Evolutionary conservation across 2,113 vertebrate genomes (phyloP).

Genomic region (Empidonax alnorum): DNA sequence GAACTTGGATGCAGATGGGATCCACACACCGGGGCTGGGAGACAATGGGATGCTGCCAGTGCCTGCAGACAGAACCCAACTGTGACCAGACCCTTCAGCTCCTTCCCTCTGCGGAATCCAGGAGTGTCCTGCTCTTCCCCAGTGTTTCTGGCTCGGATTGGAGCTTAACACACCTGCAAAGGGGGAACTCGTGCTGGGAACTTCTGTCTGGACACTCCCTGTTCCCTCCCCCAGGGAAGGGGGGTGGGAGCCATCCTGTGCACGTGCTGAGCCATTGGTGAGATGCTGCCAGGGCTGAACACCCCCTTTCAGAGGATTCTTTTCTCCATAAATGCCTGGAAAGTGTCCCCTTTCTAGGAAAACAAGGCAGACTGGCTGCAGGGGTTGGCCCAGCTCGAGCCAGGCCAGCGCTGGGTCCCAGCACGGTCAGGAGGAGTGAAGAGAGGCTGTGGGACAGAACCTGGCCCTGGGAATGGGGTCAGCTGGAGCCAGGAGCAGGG

Average conservation of each 20-base stretch:
- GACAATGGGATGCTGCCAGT: not conserved
- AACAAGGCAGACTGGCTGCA: not conserved
- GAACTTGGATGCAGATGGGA: accelerated
- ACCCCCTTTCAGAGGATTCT: not conserved
- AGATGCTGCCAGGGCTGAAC: accelerated
- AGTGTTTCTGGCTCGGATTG: accelerated
- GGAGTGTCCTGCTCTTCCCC: not conserved
- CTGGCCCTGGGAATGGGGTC: accelerated
- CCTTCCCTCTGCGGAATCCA: not conserved
- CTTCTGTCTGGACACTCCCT: not conserved
- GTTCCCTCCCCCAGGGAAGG: not conserved
- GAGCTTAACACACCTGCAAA: not conserved
- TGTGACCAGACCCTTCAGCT: not conserved
- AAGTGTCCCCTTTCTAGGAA: not conserved
- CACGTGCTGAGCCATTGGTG: not conserved
- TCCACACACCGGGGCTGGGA: accelerated
- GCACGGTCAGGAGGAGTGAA: not conserved
- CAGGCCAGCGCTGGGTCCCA: accelerated
- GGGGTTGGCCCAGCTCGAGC: not conserved
- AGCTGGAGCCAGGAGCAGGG: not conserved
- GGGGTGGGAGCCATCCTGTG: not conserved
- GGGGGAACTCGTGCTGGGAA: not conserved
- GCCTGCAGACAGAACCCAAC: accelerated
- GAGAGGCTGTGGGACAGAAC: not conserved
- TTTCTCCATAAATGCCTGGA: not conserved